Percentiles rank a stretch among this genome's conserved stretches.
Conservation (phyloP, 2,113 vertebrate species). For the Thinocorus orbignyianus region DNA sequence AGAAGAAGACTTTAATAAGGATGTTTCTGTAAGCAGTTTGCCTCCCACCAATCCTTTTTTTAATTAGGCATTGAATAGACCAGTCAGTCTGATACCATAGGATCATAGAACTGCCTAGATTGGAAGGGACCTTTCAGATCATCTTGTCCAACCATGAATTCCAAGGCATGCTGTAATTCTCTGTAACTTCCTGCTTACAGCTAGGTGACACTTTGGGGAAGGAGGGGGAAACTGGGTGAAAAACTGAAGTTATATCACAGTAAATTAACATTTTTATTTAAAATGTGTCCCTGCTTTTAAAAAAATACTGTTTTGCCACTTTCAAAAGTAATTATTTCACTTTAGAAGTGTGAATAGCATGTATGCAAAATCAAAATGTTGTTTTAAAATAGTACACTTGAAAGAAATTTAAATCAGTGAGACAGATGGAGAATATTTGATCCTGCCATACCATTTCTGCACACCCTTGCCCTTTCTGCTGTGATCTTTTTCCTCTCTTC, state of each 20-base stretch:
- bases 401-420: background rate
- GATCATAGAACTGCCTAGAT: no score
- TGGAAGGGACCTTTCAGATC: no score
- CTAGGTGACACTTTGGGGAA: background rate
- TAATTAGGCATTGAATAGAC: background rate
- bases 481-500: background rate
- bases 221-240: background rate
- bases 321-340: background rate
- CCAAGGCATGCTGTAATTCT: background rate
- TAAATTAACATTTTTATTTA: background rate
- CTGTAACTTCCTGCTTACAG: background rate
- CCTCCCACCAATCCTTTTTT: background rate
- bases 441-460: background rate
- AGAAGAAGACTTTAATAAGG: background rate
- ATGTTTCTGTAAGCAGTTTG: slow-evolving; percentile 1
- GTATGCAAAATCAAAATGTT: background rate
- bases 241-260: background rate
- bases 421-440: background rate
- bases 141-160: background rate
- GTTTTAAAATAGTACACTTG: background rate
- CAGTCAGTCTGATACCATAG: background rate
- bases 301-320: background rate
- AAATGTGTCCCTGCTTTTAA: background rate
- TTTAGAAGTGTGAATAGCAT: background rate
- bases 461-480: background rate